These are phyloP conservation scores for Onychostoma macrolepis DNA, from an alignment of 2,113 vertebrate species.

Conservation along the genomic window DNA sequence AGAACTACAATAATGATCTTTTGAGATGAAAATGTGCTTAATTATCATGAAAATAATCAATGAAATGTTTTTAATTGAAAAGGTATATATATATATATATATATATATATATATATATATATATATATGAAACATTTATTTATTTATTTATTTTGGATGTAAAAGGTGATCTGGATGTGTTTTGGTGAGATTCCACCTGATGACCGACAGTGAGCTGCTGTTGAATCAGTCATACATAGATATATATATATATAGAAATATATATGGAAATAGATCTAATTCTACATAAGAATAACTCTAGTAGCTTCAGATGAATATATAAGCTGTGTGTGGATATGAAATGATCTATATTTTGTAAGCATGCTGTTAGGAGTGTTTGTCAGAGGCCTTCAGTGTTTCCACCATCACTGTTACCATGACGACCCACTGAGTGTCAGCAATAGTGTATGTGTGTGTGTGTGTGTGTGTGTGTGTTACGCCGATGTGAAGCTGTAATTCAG, in stretches of 20 bases:
- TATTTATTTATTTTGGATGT: neutral
- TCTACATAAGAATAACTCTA: slow-evolving; percentile 21
- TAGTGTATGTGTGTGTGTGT: slow-evolving; percentile 55
- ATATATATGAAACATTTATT: neutral
- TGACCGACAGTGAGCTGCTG: slow-evolving; percentile 15
- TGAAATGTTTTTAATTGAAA: too few species aligned
- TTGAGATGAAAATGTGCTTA: neutral
- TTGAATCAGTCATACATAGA: slow-evolving; percentile 9
- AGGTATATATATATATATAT: neutral
- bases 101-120: neutral
- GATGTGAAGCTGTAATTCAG: slow-evolving; percentile 47
- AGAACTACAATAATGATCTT: neutral
- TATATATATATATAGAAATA: neutral
- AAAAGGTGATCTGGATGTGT: neutral
- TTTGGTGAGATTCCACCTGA: slow-evolving; percentile 25
- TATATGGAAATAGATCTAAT: slow-evolving; percentile 39
- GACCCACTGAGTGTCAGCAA: slow-evolving; percentile 55
- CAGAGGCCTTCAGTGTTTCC: slow-evolving; percentile 50
- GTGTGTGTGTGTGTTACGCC: slow-evolving; percentile 34
- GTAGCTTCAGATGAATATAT: slow-evolving; percentile 54
- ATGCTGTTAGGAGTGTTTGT: slow-evolving; percentile 54
- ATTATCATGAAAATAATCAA: neutral
- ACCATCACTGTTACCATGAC: slow-evolving; percentile 55
- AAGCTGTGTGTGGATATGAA: slow-evolving; percentile 47
- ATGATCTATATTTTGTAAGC: slow-evolving; percentile 53